These are phyloP conservation scores for Drosophila ustulata DNA, from an alignment of 2,888 invertebrate species.

Conservation along the genomic window DNA sequence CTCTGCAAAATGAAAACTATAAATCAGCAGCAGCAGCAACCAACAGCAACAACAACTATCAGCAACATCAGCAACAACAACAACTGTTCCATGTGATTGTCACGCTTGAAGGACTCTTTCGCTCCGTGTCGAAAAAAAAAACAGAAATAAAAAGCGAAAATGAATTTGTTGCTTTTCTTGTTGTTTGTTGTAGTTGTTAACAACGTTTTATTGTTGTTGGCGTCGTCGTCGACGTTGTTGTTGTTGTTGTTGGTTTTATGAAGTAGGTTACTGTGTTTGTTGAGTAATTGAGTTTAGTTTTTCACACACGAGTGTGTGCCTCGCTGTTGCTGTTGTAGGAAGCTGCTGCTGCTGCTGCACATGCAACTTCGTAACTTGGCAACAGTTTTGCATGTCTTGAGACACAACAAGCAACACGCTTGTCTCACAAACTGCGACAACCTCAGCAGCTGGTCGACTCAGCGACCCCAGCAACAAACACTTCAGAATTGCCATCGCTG, in stretches of 20 bases:
- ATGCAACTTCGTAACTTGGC: slow-evolving; percentile 74
- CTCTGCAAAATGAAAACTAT: slow-evolving; percentile 78
- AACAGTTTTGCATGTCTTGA: slow-evolving; percentile 62
- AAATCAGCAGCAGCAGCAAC: slow-evolving; percentile 69
- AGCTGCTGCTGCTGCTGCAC: slow-evolving; percentile 61
- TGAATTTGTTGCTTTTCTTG: slow-evolving; percentile 80
- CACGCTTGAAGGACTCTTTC: slow-evolving; percentile 80
- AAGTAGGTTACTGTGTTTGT: slow-evolving; percentile 80
- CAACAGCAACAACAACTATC: slow-evolving; percentile 24
- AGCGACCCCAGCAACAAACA: slow-evolving; percentile 21
- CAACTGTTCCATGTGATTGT: slow-evolving; percentile 77
- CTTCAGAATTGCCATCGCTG: slow-evolving; percentile 14
- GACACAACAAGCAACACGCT: slow-evolving; percentile 50
- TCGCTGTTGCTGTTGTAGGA: slow-evolving; percentile 57
- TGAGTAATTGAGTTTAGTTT: slow-evolving; percentile 82
- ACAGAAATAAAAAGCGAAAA: slow-evolving; percentile 72
- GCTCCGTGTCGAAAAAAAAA: slow-evolving; percentile 57
- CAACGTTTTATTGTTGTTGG: slow-evolving; percentile 53
- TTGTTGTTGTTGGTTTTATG: slow-evolving; percentile 62
- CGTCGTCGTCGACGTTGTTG: slow-evolving; percentile 53
- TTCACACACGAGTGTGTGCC: slow-evolving; percentile 68
- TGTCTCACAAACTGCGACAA: slow-evolving; percentile 45
- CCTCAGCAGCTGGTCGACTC: slow-evolving; percentile 21
- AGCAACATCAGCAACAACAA: slow-evolving; percentile 26
- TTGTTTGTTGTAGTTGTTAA: slow-evolving; percentile 50